Evolutionary conservation across 2,797 vertebrate species (phyloP), one percentile per base, ranked within the genome.

Genomic region (Rhinogobio ventralis): DNA sequence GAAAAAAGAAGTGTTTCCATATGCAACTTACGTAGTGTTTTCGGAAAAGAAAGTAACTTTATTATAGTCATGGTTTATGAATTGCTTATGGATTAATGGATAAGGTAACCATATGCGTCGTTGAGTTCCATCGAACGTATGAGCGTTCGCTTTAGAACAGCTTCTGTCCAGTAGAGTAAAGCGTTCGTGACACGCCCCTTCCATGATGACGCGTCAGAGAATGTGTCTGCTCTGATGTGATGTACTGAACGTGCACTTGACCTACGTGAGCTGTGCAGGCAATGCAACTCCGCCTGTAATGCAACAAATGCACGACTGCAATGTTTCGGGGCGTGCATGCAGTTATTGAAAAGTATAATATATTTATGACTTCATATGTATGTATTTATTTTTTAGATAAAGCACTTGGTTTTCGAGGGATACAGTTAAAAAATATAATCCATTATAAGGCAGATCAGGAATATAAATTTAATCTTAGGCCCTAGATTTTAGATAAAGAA

Each of bases 181-280:
- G 81, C 23, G 81, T 20, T 14, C 23, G n/a, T 0, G 64, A 57
- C 82, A 84, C 74, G 74, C 74, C 82, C 82, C 74, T 60, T 84
- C 0, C n/a, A 36, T 1, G 25, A 33, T 36, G 64, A 84, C 25
- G 36, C 64, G 64, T 55, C 73, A 23, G 28, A n/a, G 39, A 45
- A 57, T 46, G 11, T 62, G 1, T 51, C 46, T 30, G 71, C 17
- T 33, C 57, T 45, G 76, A 11, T 23, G 74, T 14, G 23, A 13
- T 46, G 13, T 25, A n/a, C n/a, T n/a, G n/a, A n/a, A n/a, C 46
- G 13, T 83, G 73, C 73, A 46, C 33, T 39, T 74, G 62, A 55
- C 46, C 17, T 46, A 25, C 15, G 25, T 2, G 81, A 62, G 20
- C 36, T 42, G 39, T 42, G 33, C 57, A 4, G 42, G 19, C 77